Percentiles rank a stretch among this genome's conserved stretches.
Conservation (phyloP, 2,797 vertebrate species). For the Apodemus agrarius region DNA sequence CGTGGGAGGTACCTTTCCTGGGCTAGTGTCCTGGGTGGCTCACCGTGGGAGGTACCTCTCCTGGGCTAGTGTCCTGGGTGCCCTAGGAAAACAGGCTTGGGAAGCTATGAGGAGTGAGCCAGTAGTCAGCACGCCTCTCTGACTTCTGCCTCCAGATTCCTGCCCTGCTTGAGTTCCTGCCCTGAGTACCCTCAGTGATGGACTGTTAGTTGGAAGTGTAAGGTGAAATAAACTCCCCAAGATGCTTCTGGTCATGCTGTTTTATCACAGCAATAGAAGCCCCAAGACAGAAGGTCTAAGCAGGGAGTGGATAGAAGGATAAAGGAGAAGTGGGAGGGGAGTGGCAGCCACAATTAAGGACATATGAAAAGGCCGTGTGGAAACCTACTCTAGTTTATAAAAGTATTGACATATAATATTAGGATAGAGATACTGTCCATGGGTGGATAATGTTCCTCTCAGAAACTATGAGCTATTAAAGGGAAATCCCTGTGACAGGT, state of each 20-base stretch:
- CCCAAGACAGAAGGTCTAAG: neutral
- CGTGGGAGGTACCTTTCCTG: fast-evolving
- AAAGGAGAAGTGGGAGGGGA: neutral
- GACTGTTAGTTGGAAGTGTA: neutral
- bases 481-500: neutral
- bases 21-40: too few relatives aligned
- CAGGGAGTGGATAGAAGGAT: neutral
- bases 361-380: neutral
- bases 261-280: neutral
- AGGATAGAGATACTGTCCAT: neutral
- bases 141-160: neutral
- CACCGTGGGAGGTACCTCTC: too few relatives aligned
- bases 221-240: neutral
- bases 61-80: neutral
- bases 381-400: neutral
- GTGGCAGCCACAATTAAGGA: neutral
- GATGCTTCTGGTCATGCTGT: neutral
- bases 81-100: neutral
- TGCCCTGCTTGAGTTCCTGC: neutral
- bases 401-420: neutral
- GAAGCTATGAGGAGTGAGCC: neutral
- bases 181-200: neutral
- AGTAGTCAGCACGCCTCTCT: neutral
- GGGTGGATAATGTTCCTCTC: neutral
- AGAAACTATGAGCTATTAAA: neutral